phyloP scores from a whole-genome alignment of 2,113 vertebrate species.

The Psettodes erumei region DNA sequence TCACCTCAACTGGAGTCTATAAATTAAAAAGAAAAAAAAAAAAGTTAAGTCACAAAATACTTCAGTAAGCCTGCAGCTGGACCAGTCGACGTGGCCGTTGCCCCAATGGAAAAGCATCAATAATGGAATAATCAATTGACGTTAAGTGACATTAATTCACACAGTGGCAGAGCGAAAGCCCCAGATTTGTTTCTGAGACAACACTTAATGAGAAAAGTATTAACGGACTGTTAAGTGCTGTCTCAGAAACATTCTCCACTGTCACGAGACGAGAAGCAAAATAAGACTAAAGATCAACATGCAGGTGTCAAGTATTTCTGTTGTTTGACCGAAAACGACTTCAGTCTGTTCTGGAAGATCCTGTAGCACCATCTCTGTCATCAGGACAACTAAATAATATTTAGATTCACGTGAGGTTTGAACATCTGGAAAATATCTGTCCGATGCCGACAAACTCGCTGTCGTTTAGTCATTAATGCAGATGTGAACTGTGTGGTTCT shows the following conservation, averaged over 20 bases:
- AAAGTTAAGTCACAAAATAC: conserved; percentile 65
- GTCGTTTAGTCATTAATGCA: too few species aligned
- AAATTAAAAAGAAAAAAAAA: conserved; percentile 70
- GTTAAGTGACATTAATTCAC: conserved; percentile 29
- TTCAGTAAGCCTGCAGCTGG: conserved; percentile 43
- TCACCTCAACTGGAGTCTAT: conserved; percentile 59
- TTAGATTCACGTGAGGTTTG: neutral
- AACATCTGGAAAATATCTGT: neutral
- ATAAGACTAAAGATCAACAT: conserved; percentile 18
- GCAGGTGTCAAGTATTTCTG: conserved; percentile 28
- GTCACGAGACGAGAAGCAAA: conserved; percentile 8
- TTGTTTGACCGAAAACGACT: conserved; percentile 5
- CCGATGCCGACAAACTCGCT: too few species aligned
- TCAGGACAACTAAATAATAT: neutral
- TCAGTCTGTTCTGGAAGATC: neutral
- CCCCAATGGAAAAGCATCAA: conserved; percentile 12
- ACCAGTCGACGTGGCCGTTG: conserved; percentile 37
- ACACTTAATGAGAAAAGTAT: conserved; percentile 7
- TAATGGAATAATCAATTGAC: conserved; percentile 29
- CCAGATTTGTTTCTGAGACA: conserved; percentile 23
- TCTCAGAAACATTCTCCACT: neutral
- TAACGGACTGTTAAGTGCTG: neutral
- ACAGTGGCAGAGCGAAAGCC: conserved; percentile 15
- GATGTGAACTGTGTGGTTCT: too few species aligned
- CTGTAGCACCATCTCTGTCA: neutral